Percentiles rank a stretch among this genome's conserved stretches.
Evolutionary conservation across 2,888 invertebrate species (phyloP).

Genomic region (Diarsia dahlii): DNA sequence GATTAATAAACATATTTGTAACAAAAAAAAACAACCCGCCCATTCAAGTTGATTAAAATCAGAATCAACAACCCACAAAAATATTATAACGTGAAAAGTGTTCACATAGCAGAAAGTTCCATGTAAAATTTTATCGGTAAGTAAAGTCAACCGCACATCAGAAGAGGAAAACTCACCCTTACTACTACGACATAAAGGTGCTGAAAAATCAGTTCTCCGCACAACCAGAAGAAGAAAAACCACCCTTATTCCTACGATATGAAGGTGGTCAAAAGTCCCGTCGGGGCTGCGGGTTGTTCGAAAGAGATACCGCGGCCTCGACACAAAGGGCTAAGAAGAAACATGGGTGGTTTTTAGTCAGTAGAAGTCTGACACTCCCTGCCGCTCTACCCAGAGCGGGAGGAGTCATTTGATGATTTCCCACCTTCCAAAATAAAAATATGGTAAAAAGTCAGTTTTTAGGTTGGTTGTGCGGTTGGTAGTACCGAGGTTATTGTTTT

Average conservation of each 20-base stretch:
- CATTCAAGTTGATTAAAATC: slow-evolving; percentile 29
- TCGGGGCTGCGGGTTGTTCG: too few species aligned
- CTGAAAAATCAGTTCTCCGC: neutral
- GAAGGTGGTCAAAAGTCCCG: neutral
- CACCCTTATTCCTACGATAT: neutral
- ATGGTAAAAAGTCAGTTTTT: neutral
- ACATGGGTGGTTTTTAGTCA: too few species aligned
- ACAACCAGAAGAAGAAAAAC: neutral
- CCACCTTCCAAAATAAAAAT: too few species aligned
- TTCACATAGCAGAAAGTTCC: slow-evolving; percentile 1
- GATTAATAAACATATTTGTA: neutral
- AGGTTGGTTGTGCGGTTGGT: neutral
- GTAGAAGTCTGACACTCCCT: too few species aligned
- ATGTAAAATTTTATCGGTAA: slow-evolving; percentile 12
- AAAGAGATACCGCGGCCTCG: too few species aligned
- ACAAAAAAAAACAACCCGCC: neutral
- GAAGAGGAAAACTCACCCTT: neutral
- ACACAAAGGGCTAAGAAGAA: too few species aligned
- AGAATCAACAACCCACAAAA: slow-evolving; percentile 20
- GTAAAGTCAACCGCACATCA: neutral
- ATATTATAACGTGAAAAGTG: slow-evolving; percentile 23
- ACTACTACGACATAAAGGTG: neutral
- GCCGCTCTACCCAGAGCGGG: too few species aligned
- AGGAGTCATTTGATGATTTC: too few species aligned
- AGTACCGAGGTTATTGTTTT: slow-evolving; percentile 32